These are phyloP conservation scores for Nowickia ferox DNA, from an alignment of 2,888 invertebrate species.

Conservation along the genomic window DNA sequence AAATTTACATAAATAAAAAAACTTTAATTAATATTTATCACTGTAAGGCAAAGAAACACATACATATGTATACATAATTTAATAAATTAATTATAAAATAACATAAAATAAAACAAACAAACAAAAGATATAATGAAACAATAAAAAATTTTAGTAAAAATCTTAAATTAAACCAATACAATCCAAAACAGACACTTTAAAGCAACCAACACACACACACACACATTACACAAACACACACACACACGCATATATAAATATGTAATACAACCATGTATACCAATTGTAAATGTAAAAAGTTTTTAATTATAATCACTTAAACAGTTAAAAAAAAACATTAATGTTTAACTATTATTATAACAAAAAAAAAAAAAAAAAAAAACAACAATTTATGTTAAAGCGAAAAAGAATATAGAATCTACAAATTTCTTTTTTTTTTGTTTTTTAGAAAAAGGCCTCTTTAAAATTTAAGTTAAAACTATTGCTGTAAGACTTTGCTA, in stretches of 20 bases:
- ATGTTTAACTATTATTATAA: conserved; percentile 53
- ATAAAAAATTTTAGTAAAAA: conserved; percentile 67
- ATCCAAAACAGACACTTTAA: conserved; percentile 52
- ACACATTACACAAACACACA: conserved; percentile 10
- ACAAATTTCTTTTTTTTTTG: background rate
- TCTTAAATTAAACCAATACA: conserved; percentile 60
- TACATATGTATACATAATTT: conserved; percentile 68
- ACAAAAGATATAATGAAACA: conserved; percentile 14
- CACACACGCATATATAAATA: background rate
- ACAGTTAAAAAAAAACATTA: conserved; percentile 58
- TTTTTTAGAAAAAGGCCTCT: conserved; percentile 38
- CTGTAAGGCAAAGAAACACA: conserved; percentile 64
- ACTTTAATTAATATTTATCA: conserved; percentile 69
- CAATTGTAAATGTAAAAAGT: conserved; percentile 70
- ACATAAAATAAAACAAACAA: conserved; percentile 42
- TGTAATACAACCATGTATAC: conserved; percentile 67
- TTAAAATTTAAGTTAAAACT: conserved; percentile 37
- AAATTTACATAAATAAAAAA: conserved; percentile 59
- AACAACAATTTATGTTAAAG: conserved; percentile 46
- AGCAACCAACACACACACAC: conserved; percentile 4
- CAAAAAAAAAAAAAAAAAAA: conserved; percentile 20
- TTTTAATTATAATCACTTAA: conserved; percentile 68
- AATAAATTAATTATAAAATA: conserved; percentile 70
- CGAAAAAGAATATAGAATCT: conserved; percentile 10
- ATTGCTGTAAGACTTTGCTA: background rate